Conservation (phyloP, 2,113 vertebrate genomes). For the Crotalus viridis region DNA sequence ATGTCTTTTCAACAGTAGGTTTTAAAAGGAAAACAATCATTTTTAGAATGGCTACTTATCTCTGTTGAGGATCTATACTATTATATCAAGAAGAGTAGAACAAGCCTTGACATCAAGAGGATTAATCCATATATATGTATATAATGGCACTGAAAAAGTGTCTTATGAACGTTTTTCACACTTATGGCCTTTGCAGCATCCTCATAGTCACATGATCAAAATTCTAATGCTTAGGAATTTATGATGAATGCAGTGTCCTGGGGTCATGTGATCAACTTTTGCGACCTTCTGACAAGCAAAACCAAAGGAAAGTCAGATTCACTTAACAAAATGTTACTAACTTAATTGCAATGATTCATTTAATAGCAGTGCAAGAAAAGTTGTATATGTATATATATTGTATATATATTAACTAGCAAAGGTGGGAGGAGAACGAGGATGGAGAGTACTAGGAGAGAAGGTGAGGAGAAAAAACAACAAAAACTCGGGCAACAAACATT, state of each 20-base stretch:
- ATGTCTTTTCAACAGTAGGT: background rate
- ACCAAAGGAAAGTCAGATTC: too few relatives aligned
- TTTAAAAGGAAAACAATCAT: constrained; percentile 13
- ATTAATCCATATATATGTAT: background rate
- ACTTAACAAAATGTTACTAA: too few relatives aligned
- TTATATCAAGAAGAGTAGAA: background rate
- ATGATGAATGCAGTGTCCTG: background rate
- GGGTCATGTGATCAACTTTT: background rate
- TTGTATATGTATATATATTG: too few relatives aligned
- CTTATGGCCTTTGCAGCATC: too few relatives aligned
- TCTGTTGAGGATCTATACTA: background rate
- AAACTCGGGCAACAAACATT: too few relatives aligned
- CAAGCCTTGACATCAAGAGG: background rate
- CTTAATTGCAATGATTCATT: too few relatives aligned
- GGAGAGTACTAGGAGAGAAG: too few relatives aligned
- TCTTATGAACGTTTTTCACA: background rate
- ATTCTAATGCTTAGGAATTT: background rate
- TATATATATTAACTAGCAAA: too few relatives aligned
- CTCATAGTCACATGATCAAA: background rate
- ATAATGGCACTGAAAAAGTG: background rate
- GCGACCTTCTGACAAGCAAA: background rate
- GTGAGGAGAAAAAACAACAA: too few relatives aligned
- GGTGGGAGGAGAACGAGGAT: too few relatives aligned
- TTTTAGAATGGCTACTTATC: background rate
- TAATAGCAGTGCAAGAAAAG: too few relatives aligned